Evolutionary conservation across 2,888 invertebrate species (phyloP), one percentile per base, ranked within the genome.

Genomic region (Cataglyphis livida): DNA sequence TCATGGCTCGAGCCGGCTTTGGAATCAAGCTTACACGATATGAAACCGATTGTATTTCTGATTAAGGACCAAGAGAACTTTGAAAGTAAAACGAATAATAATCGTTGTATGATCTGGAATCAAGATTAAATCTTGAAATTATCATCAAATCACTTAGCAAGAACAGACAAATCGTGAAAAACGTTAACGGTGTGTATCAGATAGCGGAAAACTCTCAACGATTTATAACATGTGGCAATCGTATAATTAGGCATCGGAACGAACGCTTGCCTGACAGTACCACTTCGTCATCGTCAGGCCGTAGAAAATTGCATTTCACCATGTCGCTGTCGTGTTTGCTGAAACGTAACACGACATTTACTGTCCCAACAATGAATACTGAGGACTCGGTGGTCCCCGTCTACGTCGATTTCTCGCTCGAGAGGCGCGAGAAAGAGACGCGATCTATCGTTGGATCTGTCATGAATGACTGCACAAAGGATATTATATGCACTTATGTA

Each of bases 281-380:
- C 90, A 87, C 91, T 90, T 90, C 88, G 89, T 91, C 92, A 90
- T 90, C 81, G 71, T 86, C 84, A 85, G 83, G 82, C 81, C 86
- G 82, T 76, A 86, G 89, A 87, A 89, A 89, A 91, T 89, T 89
- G 86, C 88, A 87, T 88, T 88, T 88, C 86, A 61, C 82, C 90
- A 84, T 90, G 90, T 90, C 85, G 84, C 88, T 89, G 91, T 91
- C 92, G 90, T 90, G 91, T 91, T 85, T 85, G 87, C 84, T 87
- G 86, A 90, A 87, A 90, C 85, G 82, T 85, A 83, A 90, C 88
- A 87, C 82, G 90, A 91, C 92, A 85, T 90, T 90, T 86, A 91
- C 91, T 92, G 91, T 91, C 92, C 88, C 90, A 89, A 92, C 90
- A 91, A 84, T 84, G 85, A 64, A 66, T 71, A 75, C 68, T 75